Conservation (phyloP, 2,888 invertebrate genomes). For the Callyntrura guangdongensis region DNA sequence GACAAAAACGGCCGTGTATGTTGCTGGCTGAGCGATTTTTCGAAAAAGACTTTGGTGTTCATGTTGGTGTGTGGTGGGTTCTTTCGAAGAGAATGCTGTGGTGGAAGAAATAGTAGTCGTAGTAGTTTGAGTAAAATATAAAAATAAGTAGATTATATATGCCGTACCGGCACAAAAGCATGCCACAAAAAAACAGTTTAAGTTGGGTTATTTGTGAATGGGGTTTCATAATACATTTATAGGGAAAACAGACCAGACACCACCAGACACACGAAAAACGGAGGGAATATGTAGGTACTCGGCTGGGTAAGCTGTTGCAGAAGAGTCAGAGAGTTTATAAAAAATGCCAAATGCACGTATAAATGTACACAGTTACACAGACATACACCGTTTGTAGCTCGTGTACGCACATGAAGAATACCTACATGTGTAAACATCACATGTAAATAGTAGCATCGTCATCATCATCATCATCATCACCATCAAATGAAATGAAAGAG, state of each 20-base stretch:
- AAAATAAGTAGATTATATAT: constrained; percentile 12
- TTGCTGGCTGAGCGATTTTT: constrained; percentile 20
- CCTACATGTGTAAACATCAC: neutral
- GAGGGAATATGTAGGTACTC: constrained; percentile 2
- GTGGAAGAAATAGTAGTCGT: neutral
- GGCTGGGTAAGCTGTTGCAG: neutral
- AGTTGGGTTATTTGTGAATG: constrained; percentile 16
- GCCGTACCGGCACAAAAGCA: constrained; percentile 12
- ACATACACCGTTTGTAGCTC: neutral
- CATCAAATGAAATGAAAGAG: constrained; percentile 14
- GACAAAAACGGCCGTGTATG: constrained; percentile 45
- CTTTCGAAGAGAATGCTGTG: neutral
- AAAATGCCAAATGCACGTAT: neutral
- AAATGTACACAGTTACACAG: neutral
- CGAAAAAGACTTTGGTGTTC: constrained; percentile 40
- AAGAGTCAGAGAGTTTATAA: neutral
- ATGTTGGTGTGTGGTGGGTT: neutral
- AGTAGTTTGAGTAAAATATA: constrained; percentile 17
- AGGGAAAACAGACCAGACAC: neutral
- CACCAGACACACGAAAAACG: neutral
- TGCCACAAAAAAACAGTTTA: neutral
- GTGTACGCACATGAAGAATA: neutral
- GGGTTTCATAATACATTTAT: neutral
- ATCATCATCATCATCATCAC: neutral
- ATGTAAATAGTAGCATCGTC: neutral